phyloP scores from a whole-genome alignment of 2,113 vertebrate species.

The Mesocricetus auratus region DNA sequence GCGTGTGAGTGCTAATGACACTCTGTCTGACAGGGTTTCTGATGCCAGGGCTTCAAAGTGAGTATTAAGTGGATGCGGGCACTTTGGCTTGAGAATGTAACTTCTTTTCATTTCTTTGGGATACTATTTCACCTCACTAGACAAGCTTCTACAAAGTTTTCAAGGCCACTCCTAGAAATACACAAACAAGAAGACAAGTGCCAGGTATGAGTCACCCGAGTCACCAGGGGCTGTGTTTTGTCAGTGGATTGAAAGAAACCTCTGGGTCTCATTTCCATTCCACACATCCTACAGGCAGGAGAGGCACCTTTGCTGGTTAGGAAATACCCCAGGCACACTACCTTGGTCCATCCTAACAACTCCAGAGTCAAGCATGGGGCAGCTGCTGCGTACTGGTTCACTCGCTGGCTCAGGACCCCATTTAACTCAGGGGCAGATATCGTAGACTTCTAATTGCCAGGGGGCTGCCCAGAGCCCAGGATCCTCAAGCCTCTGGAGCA shows the following conservation, averaged over 20 bases:
- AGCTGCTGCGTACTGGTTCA: too few species aligned
- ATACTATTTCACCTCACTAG: slow-evolving; percentile 47
- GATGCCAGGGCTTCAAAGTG: background rate
- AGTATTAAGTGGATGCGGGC: background rate
- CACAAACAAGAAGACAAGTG: slow-evolving; percentile 34
- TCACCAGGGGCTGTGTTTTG: slow-evolving; percentile 29
- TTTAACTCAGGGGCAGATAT: background rate
- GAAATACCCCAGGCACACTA: background rate
- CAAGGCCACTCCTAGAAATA: slow-evolving; percentile 55
- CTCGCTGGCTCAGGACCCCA: background rate
- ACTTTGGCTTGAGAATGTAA: slow-evolving; percentile 32
- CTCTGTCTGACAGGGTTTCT: background rate
- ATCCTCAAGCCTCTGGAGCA: background rate
- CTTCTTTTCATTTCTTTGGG: slow-evolving; percentile 36
- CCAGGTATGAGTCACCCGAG: slow-evolving; percentile 39
- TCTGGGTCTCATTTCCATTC: background rate
- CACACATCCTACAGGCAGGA: background rate
- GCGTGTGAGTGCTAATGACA: background rate
- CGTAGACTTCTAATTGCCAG: background rate
- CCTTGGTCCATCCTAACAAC: background rate
- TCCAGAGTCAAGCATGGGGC: background rate
- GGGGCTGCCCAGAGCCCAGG: background rate
- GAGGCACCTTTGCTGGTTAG: background rate
- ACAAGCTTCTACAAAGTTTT: slow-evolving; percentile 52
- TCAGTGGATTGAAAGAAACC: slow-evolving; percentile 24